Evolutionary conservation across 2,888 invertebrate genomes (phyloP).

Genomic region (Anodontia alba): DNA sequence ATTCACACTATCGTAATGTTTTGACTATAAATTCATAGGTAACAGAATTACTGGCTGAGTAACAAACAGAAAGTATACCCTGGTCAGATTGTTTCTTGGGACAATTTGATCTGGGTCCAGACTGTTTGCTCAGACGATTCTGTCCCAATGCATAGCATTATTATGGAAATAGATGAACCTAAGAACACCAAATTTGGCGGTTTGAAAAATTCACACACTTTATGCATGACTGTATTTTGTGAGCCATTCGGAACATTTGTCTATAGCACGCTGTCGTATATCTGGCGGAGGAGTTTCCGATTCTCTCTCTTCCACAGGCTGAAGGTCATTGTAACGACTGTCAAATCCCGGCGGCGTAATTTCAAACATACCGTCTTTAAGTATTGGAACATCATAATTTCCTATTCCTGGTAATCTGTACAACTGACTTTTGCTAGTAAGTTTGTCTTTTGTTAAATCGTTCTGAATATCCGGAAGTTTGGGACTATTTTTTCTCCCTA

Average conservation of each 20-base stretch:
- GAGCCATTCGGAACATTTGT: conserved; percentile 78
- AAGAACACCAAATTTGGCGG: no score
- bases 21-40: no score
- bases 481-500: conserved; percentile 15
- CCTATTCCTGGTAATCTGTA: conserved; percentile 69
- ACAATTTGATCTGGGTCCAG: no score
- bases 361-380: conserved; percentile 73
- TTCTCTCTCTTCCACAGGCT: conserved; percentile 68
- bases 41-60: no score
- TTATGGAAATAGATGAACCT: no score
- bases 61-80: no score
- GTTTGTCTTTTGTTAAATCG: conserved; percentile 29
- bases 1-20: no score
- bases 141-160: no score
- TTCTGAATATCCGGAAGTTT: conserved; percentile 53
- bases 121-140: no score
- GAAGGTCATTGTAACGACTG: conserved; percentile 74
- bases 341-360: conserved; percentile 79
- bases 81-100: no score
- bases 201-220: no score
- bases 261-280: conserved; percentile 72
- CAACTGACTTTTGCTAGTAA: conserved; percentile 31
- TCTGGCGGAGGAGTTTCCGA: conserved; percentile 76
- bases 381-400: conserved; percentile 55
- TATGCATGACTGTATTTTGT: conserved; percentile 66